phyloP scores from a whole-genome alignment of 1,140 invertebrate species.

The Ditylenchus dipsaci region DNA sequence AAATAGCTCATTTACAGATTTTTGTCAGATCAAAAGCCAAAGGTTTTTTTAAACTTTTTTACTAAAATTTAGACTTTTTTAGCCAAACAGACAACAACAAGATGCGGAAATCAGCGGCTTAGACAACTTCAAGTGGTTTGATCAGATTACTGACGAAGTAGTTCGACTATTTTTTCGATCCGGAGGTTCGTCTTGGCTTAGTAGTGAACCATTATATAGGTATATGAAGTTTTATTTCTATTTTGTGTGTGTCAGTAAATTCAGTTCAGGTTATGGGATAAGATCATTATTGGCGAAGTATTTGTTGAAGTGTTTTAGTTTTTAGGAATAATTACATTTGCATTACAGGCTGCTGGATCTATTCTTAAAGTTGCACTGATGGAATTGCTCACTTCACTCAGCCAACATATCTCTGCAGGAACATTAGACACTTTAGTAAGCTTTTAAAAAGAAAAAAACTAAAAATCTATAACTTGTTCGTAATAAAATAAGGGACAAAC shows the following conservation, averaged over 20 bases:
- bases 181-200: not conserved
- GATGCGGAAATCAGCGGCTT: not conserved
- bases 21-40: too few relatives aligned
- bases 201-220: not conserved
- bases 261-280: not conserved
- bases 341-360: too few relatives aligned
- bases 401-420: not conserved
- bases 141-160: not conserved
- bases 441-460: too few relatives aligned
- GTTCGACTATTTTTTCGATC: not conserved
- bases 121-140: not conserved
- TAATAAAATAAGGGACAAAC: too few relatives aligned
- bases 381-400: not conserved
- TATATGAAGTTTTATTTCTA: not conserved
- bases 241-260: not conserved
- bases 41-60: too few relatives aligned
- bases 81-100: too few relatives aligned
- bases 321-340: too few relatives aligned
- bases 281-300: not conserved
- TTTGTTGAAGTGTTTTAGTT: too few relatives aligned
- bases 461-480: too few relatives aligned
- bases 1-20: too few relatives aligned
- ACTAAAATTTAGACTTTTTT: too few relatives aligned
- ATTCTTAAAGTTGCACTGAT: not conserved
- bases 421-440: too few relatives aligned